These are phyloP conservation scores for Xiphophorus birchmanni DNA, from an alignment of 2,797 vertebrate species.

Conservation along the genomic window DNA sequence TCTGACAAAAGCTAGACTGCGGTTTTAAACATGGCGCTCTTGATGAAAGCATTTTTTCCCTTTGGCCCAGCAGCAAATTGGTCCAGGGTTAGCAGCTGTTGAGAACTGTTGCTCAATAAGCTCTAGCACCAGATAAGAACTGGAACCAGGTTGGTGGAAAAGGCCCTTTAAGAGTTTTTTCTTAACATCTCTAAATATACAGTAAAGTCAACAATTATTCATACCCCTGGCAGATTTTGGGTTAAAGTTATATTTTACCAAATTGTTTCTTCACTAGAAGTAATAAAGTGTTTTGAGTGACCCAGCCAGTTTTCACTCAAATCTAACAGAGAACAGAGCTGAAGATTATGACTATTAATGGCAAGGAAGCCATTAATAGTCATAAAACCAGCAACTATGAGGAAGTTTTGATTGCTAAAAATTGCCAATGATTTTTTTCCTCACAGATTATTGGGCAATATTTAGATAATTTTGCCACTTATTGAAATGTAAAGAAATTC, in stretches of 20 bases:
- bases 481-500: background rate
- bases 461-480: background rate
- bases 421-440: background rate
- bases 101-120: background rate
- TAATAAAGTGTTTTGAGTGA: background rate
- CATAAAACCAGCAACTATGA: background rate
- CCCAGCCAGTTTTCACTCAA: background rate
- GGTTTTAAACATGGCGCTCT: background rate
- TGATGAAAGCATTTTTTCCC: background rate
- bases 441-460: background rate
- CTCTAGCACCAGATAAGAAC: background rate
- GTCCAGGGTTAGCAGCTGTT: background rate
- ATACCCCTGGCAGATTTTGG: constrained; percentile 1
- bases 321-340: background rate
- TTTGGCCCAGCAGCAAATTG: background rate
- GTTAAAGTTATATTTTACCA: background rate
- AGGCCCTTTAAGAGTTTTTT: background rate
- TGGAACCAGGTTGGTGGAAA: background rate
- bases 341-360: background rate
- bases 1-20: background rate
- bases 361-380: background rate
- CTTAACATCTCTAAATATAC: background rate
- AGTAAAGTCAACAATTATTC: background rate
- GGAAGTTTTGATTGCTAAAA: background rate
- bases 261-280: background rate